Conservation (phyloP, 2,888 invertebrate species). For the Philereme transversata region DNA sequence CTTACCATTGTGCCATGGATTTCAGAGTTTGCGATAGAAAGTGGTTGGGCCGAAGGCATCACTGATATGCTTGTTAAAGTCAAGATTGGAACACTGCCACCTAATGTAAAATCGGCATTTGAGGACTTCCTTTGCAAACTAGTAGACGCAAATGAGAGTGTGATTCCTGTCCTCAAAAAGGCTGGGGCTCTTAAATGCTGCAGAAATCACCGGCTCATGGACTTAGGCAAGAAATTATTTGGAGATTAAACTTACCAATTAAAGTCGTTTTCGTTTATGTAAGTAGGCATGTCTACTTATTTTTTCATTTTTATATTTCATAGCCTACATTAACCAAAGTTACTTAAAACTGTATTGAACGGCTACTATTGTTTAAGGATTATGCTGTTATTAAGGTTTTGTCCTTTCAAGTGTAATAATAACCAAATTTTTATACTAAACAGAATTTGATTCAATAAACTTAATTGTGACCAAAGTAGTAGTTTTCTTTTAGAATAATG, state of each 20-base stretch:
- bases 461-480: constrained; percentile 45
- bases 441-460: constrained; percentile 47
- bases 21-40: constrained; percentile 95
- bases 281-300: constrained; percentile 50
- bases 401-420: constrained; percentile 38
- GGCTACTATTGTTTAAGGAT: constrained; percentile 19
- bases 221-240: constrained; percentile 93
- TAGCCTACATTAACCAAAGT: constrained; percentile 42
- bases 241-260: constrained; percentile 86
- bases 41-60: constrained; percentile 97
- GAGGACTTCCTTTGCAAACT: constrained; percentile 94
- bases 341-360: constrained; percentile 38
- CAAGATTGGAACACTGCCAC: constrained; percentile 90
- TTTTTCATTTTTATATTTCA: constrained; percentile 37
- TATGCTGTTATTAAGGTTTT: constrained; percentile 47
- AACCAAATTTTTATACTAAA: constrained; percentile 34
- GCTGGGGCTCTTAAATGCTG: constrained; percentile 92
- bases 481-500: constrained; percentile 40
- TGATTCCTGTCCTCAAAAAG: constrained; percentile 90
- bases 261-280: constrained; percentile 33
- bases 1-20: constrained; percentile 93
- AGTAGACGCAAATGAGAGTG: constrained; percentile 91
- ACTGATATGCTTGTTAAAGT: constrained; percentile 92
- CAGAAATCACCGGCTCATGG: constrained; percentile 94
- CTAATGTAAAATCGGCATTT: constrained; percentile 94